Conservation (phyloP, 2,113 vertebrate genomes). For the Cathartes aura region DNA sequence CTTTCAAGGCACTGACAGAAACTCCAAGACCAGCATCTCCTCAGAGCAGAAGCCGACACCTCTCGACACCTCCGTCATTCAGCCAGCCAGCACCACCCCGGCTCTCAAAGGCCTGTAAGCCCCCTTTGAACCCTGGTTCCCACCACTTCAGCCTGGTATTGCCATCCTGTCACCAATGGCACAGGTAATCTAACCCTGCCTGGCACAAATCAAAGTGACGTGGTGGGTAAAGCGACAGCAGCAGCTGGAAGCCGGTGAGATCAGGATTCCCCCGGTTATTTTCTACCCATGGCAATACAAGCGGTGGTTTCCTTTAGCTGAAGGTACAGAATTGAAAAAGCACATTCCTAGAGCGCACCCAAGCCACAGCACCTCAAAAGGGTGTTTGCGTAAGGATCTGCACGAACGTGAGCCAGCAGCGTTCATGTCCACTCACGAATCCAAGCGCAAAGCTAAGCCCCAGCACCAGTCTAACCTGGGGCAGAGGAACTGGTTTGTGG, state of each 20-base stretch:
- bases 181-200: neutral
- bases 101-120: neutral
- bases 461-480: neutral
- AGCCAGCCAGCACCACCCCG: neutral
- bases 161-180: neutral
- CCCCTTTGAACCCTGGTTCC: neutral
- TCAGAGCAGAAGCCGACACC: neutral
- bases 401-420: neutral
- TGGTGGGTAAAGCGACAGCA: neutral
- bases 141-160: neutral
- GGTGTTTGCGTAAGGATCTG: neutral
- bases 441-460: neutral
- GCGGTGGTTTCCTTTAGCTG: neutral
- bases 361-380: neutral
- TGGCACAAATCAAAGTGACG: neutral
- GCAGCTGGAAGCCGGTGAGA: neutral
- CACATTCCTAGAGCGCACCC: neutral
- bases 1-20: neutral
- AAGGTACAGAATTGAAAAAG: neutral
- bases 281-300: neutral
- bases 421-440: neutral
- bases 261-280: neutral
- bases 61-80: fast-evolving
- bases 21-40: neutral
- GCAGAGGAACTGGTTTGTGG: neutral